Evolutionary conservation across 2,113 vertebrate species (phyloP).

Genomic region (Petroica traversi): DNA sequence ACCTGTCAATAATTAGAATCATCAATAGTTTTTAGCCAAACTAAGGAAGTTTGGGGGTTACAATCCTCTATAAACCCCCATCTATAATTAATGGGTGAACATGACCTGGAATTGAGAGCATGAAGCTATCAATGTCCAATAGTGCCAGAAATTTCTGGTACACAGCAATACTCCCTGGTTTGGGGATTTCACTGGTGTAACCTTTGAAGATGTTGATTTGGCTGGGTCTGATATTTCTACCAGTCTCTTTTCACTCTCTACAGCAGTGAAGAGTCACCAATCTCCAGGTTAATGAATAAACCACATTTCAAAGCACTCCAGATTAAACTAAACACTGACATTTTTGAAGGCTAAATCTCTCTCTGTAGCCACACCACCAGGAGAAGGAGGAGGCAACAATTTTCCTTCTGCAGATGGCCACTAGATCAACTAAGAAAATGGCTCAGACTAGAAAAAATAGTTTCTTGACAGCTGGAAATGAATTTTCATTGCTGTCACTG

Average conservation of each 20-base stretch:
- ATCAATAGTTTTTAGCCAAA: background rate
- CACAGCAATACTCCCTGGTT: background rate
- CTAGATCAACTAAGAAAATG: background rate
- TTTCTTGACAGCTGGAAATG: background rate
- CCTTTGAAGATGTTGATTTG: background rate
- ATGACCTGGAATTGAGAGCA: background rate
- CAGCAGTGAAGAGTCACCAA: background rate
- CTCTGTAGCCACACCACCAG: background rate
- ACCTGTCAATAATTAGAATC: conserved; percentile 65
- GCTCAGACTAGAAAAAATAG: background rate
- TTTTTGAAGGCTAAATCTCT: background rate
- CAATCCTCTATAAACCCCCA: background rate
- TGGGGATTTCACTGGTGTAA: background rate
- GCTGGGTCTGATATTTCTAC: background rate
- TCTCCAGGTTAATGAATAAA: background rate
- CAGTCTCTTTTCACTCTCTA: background rate
- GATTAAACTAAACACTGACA: background rate
- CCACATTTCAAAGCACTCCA: background rate
- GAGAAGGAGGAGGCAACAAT: background rate
- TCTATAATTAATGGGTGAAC: background rate
- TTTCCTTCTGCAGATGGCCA: background rate
- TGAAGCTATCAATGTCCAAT: background rate
- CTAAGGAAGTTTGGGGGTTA: background rate
- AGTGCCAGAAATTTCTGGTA: background rate
- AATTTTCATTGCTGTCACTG: conserved; percentile 87